A percentile compares a stretch with the other conserved stretches of the same genome.
Evolutionary conservation across 2,888 invertebrate species (phyloP).

Genomic region (Andrena praecox): DNA sequence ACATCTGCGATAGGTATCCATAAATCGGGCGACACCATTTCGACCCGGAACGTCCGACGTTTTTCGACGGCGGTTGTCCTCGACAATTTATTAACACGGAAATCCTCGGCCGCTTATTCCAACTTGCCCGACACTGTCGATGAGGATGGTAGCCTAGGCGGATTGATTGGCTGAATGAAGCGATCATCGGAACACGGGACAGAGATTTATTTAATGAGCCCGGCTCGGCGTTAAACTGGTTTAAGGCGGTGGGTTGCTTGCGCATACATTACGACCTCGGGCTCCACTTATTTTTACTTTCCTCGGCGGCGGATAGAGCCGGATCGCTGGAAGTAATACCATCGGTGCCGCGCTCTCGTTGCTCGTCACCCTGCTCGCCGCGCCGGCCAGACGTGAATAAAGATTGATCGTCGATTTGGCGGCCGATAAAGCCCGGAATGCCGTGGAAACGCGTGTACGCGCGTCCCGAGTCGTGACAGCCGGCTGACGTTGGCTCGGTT

Average conservation of each 20-base stretch:
- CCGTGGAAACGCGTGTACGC: slow-evolving; percentile 54
- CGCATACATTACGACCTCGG: slow-evolving; percentile 40
- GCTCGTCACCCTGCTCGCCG: slow-evolving; percentile 8
- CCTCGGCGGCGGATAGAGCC: slow-evolving; percentile 26
- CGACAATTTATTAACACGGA: neutral
- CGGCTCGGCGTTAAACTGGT: slow-evolving; percentile 54
- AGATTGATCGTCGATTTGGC: slow-evolving; percentile 65
- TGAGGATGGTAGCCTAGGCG: neutral
- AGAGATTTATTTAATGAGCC: slow-evolving; percentile 62
- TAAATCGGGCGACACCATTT: neutral
- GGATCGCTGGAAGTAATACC: slow-evolving; percentile 39
- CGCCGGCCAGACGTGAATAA: slow-evolving; percentile 43
- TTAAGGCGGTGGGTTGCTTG: slow-evolving; percentile 33
- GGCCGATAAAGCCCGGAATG: slow-evolving; percentile 63
- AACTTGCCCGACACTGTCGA: neutral
- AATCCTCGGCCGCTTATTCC: slow-evolving; percentile 25
- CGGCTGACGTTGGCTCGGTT: slow-evolving; percentile 49
- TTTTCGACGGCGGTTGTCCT: neutral
- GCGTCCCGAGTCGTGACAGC: slow-evolving; percentile 49
- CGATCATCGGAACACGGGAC: slow-evolving; percentile 37
- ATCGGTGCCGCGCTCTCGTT: slow-evolving; percentile 13
- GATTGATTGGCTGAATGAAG: slow-evolving; percentile 42
- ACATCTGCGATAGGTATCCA: neutral
- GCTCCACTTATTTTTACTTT: slow-evolving; percentile 23
- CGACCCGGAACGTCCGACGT: neutral